Conservation (phyloP, 2,113 vertebrate species). For the Atrichornis clamosus region DNA sequence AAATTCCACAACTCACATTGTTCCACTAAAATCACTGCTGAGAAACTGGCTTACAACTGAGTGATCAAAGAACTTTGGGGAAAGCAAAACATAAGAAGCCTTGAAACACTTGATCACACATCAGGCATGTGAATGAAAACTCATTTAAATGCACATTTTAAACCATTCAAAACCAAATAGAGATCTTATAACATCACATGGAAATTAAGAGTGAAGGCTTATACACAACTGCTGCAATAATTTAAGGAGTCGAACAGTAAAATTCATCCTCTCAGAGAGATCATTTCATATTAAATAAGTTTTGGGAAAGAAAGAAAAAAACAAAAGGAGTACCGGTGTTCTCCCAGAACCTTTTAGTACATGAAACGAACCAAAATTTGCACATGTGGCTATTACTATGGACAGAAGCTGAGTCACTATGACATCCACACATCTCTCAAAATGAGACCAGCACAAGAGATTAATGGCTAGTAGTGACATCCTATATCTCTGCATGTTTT, state of each 20-base stretch:
- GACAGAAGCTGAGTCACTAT: neutral
- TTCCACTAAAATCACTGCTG: neutral
- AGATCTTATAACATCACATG: neutral
- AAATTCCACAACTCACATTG: neutral
- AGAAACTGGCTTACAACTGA: neutral
- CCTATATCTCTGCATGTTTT: neutral
- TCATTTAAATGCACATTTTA: neutral
- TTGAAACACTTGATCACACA: neutral
- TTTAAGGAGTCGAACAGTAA: neutral
- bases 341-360: neutral
- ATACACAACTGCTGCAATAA: neutral
- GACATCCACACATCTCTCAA: neutral
- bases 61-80: neutral
- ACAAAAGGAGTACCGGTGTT: neutral
- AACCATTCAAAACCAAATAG: neutral
- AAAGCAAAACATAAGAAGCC: neutral
- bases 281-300: neutral
- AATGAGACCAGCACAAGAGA: neutral
- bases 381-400: rapidly evolving
- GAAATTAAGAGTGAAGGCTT: neutral
- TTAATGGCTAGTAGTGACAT: neutral
- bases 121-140: neutral
- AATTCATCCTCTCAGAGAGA: neutral
- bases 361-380: neutral
- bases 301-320: neutral